A percentile compares a stretch with the other conserved stretches of the same genome.
phyloP scores from a whole-genome alignment of 1,140 invertebrate species.

The Bombus pascuorum region DNA sequence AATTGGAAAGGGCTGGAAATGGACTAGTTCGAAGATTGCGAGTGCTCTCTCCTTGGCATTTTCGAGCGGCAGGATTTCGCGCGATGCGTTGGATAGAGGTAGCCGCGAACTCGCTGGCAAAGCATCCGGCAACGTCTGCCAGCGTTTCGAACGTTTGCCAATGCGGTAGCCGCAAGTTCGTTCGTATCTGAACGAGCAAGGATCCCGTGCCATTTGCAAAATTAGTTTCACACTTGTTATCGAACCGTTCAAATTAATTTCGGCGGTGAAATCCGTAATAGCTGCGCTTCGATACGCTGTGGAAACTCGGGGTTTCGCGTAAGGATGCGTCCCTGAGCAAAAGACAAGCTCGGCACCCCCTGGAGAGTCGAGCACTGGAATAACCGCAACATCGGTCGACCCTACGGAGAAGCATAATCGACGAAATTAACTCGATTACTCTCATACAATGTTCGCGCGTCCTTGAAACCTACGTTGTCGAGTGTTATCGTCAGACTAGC shows the following conservation, averaged over 20 bases:
- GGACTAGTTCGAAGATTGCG: background rate
- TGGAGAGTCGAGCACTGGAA: background rate
- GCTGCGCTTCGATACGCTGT: no score
- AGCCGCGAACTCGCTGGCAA: background rate
- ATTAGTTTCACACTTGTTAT: slow-evolving; percentile 11
- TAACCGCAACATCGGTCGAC: background rate
- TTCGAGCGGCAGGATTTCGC: no score
- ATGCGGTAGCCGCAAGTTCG: background rate
- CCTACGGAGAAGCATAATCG: background rate
- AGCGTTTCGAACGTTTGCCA: slow-evolving; percentile 8
- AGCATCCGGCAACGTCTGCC: background rate
- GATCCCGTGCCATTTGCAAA: slow-evolving; percentile 9
- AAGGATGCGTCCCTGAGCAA: background rate
- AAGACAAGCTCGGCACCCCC: background rate
- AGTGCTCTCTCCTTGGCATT: background rate
- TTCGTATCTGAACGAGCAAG: background rate
- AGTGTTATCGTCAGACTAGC: background rate
- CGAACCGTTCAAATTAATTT: slow-evolving; percentile 12
- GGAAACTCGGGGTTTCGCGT: background rate
- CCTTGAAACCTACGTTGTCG: background rate
- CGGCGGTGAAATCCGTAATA: background rate
- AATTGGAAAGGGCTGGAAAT: background rate
- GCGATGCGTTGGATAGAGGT: background rate
- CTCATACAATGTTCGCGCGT: background rate
- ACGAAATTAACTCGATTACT: slow-evolving; percentile 2